Evolutionary conservation across 2,888 invertebrate species (phyloP).

Genomic region (Nemurella pictetii): DNA sequence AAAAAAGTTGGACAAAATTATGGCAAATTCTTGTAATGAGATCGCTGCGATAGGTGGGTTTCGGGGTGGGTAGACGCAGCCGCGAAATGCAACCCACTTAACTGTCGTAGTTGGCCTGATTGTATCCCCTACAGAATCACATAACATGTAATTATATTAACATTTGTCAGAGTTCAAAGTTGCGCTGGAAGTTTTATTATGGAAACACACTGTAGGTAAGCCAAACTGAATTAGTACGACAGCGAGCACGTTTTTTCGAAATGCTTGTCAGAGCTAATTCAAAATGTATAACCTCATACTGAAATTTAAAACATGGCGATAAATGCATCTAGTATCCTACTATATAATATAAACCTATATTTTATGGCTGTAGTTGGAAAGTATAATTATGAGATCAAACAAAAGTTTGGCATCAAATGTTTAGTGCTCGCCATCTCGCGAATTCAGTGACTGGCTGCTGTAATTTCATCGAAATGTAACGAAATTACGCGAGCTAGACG

Average conservation of each 20-base stretch:
- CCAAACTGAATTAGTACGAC: neutral
- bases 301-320: neutral
- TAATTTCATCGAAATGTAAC: neutral
- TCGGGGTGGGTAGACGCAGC: neutral
- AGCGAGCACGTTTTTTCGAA: neutral
- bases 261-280: neutral
- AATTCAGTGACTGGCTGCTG: neutral
- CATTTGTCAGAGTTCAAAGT: neutral
- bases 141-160: neutral
- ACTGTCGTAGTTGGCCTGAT: neutral
- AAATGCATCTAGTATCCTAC: too few species aligned
- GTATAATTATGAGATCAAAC: neutral
- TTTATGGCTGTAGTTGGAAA: neutral
- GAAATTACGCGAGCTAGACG: neutral
- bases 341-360: neutral
- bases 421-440: neutral
- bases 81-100: neutral
- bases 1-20: neutral
- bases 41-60: neutral
- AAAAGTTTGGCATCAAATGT: neutral
- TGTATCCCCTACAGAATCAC: neutral
- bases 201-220: neutral
- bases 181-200: neutral
- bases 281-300: neutral
- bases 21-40: neutral